Evolutionary conservation across 2,888 invertebrate species (phyloP), one percentile per base, ranked within the genome.

Genomic region (Xanthorhoe designata): DNA sequence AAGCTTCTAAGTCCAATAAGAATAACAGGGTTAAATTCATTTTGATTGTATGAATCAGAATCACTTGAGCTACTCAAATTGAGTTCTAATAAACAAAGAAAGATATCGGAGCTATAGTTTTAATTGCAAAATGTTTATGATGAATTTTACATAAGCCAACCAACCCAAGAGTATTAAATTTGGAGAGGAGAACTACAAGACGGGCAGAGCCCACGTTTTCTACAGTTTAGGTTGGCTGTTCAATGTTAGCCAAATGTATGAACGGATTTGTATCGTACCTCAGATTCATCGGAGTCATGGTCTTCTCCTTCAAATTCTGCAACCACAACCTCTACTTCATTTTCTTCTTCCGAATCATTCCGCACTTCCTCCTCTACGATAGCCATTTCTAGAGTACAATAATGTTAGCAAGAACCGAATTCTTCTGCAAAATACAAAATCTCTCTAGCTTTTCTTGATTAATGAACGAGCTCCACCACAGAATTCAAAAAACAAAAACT

Each of bases 281-380:
- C 91, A 45, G 91, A 91, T 72, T 90, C 91, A 65, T 92, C 91
- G 0, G 91, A 89, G 73, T 93, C 92, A 69, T 87, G 89, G 50
- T 92, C 92, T 51, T 78, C 86, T 60, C 90, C 92, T 13, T 52
- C 62, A 60, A 91, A 90, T 63, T 91, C 92, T 64, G 91, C 93
- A 45, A 91, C 87, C 2, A 90, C 89, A 2, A 91, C 90, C 79
- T 91, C 92, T 76, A 91, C 90, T 76, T 91, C 92, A 80, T 91
- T 91, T 71, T 92, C 93, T 68, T 92, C 92, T 73, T 90, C 91
- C 2, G 91, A 92, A 64, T 91, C 92, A 85, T 91, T 91, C 73
- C 88, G 84, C 65, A 91, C 88, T 78, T 92, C 92, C 69, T 92
- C 92, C 76, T 93, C 93, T 24, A 93, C 92, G 61, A 92, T 89